A percentile compares a stretch with the other conserved stretches of the same genome.
Conservation (phyloP, 2,888 invertebrate species). For the Colletes collaris region DNA sequence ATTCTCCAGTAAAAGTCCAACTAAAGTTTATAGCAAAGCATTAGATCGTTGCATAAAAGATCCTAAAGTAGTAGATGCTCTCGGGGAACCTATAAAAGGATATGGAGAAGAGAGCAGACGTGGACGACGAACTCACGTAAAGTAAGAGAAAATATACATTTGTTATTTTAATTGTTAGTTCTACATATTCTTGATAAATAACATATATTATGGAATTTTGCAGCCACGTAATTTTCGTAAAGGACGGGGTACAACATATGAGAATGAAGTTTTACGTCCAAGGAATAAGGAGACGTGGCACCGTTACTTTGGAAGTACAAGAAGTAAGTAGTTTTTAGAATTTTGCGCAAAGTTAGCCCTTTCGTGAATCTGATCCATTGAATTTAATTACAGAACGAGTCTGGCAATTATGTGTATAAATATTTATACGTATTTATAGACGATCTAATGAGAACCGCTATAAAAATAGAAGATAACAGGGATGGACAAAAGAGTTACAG, state of each 20-base stretch:
- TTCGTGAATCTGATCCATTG: not conserved
- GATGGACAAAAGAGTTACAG: not conserved
- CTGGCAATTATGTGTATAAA: constrained; percentile 91
- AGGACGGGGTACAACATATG: constrained; percentile 91
- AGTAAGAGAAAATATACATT: constrained; percentile 75
- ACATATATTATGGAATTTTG: constrained; percentile 44
- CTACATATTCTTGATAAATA: not conserved
- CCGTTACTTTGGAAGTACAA: constrained; percentile 93
- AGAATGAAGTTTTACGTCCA: constrained; percentile 96
- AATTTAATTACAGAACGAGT: constrained; percentile 87
- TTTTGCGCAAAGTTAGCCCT: not conserved
- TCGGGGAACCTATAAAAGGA: constrained; percentile 95
- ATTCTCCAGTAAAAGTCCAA: constrained; percentile 94
- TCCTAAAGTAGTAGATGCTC: constrained; percentile 89
- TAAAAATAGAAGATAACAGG: constrained; percentile 92
- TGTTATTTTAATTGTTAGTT: too few relatives aligned
- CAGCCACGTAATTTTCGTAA: constrained; percentile 89
- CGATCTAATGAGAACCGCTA: constrained; percentile 89
- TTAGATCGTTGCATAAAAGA: constrained; percentile 90
- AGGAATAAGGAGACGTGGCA: constrained; percentile 91
- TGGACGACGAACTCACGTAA: constrained; percentile 92
- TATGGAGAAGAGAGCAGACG: constrained; percentile 94
- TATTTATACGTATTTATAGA: constrained; percentile 93
- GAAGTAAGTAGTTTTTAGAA: constrained; percentile 85
- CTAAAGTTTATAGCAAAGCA: constrained; percentile 92